Evolutionary conservation across 2,888 invertebrate genomes (phyloP).

Genomic region (Lycia hirtaria): DNA sequence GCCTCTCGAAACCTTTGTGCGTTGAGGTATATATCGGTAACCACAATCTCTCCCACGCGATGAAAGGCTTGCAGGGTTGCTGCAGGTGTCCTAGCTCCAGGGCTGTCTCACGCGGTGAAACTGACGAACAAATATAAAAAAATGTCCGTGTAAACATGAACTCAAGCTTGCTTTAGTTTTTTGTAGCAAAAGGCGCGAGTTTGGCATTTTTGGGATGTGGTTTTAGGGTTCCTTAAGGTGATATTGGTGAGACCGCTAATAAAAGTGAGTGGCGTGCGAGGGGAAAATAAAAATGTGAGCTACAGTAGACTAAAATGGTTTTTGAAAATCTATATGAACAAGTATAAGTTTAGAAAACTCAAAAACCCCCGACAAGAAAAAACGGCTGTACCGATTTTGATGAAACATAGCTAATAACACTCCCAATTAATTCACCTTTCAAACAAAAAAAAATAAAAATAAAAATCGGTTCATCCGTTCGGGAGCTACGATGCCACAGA

Average conservation of each 20-base stretch:
- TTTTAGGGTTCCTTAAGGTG: not conserved
- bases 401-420: too few species aligned
- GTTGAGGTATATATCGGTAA: not conserved
- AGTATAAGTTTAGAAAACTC: too few species aligned
- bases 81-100: not conserved
- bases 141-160: not conserved
- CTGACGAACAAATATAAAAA: not conserved
- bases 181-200: not conserved
- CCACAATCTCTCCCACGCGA: constrained; percentile 16
- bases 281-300: not conserved
- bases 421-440: too few species aligned
- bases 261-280: not conserved
- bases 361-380: too few species aligned
- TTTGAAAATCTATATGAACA: too few species aligned
- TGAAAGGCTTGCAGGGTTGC: constrained; percentile 11
- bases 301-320: not conserved
- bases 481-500: too few species aligned
- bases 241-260: too few species aligned
- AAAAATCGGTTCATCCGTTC: too few species aligned
- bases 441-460: too few species aligned
- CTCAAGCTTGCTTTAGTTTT: not conserved
- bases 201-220: not conserved
- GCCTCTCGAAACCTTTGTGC: not conserved
- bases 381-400: too few species aligned
- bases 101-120: constrained; percentile 9